phyloP scores from a whole-genome alignment of 1,140 invertebrate species.

The Penaeus indicus region DNA sequence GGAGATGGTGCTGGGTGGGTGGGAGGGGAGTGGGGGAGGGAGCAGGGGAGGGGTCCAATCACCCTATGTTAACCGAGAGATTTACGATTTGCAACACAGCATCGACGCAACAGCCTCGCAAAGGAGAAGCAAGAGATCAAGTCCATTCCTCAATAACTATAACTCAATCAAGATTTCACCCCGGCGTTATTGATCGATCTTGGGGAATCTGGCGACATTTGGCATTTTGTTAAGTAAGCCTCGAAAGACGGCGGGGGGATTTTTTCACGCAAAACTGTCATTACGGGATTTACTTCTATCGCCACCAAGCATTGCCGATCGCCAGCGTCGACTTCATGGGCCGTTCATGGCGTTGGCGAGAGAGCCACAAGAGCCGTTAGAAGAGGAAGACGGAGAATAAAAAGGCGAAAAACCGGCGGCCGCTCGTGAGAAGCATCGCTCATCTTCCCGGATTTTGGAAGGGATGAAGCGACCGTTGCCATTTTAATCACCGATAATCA shows the following conservation, averaged over 20 bases:
- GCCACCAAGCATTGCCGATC: not conserved
- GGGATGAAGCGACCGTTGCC: conserved; percentile 34
- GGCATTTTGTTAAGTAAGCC: conserved; percentile 60
- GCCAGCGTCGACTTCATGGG: too few relatives aligned
- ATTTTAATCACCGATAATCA: conserved; percentile 60
- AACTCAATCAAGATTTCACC: not conserved
- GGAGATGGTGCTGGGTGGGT: not conserved
- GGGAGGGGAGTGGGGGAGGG: not conserved
- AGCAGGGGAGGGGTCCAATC: not conserved
- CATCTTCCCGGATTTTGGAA: conserved; percentile 45
- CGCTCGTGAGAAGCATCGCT: conserved; percentile 44
- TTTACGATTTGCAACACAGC: too few relatives aligned
- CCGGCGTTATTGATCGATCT: conserved; percentile 56
- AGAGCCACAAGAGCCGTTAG: not conserved
- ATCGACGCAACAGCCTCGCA: too few relatives aligned
- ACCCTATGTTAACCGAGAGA: too few relatives aligned
- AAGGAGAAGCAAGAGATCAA: too few relatives aligned
- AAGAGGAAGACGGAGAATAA: not conserved
- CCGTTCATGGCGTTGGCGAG: not conserved
- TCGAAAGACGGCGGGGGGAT: conserved; percentile 40
- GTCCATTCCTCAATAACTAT: too few relatives aligned
- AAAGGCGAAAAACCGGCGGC: not conserved
- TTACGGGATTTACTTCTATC: conserved; percentile 39
- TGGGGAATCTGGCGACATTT: conserved; percentile 50
- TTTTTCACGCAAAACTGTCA: conserved; percentile 53